These are phyloP conservation scores for Caloenas nicobarica DNA, from an alignment of 2,113 vertebrate species.

Conservation along the genomic window DNA sequence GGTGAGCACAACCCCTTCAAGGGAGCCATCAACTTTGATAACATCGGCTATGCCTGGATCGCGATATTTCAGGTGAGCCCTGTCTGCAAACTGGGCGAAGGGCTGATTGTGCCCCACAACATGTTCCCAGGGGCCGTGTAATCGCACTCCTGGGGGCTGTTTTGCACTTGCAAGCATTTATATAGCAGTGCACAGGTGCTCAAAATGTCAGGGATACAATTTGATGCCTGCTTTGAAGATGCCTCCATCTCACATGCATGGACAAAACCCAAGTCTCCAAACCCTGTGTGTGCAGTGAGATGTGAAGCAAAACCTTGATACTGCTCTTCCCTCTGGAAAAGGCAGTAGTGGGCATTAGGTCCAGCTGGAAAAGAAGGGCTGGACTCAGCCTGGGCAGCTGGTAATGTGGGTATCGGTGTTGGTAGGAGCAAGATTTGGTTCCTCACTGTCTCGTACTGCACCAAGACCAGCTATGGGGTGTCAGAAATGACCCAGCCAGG, in stretches of 20 bases:
- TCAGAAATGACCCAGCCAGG: neutral
- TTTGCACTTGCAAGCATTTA: neutral
- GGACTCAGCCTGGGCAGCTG: neutral
- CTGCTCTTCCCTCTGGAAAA: neutral
- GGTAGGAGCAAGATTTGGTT: neutral
- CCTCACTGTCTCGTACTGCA: neutral
- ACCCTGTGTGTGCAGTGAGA: no score
- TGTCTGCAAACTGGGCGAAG: neutral
- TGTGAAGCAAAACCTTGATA: neutral
- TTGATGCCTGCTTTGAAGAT: neutral
- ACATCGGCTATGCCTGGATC: constrained; percentile 98
- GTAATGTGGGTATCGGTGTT: accelerated
- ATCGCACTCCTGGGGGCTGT: neutral
- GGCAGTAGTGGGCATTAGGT: neutral
- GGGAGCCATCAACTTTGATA: constrained; percentile 98
- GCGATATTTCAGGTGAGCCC: constrained; percentile 94
- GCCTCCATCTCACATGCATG: neutral
- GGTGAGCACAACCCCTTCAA: constrained; percentile 95
- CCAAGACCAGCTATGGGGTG: neutral
- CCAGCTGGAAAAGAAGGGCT: neutral
- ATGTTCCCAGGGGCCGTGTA: neutral
- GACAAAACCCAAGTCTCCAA: neutral
- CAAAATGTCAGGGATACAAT: neutral
- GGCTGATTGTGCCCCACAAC: accelerated
- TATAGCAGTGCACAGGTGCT: neutral